Conservation (phyloP, 2,797 vertebrate species). For the Gallirallus australis region DNA sequence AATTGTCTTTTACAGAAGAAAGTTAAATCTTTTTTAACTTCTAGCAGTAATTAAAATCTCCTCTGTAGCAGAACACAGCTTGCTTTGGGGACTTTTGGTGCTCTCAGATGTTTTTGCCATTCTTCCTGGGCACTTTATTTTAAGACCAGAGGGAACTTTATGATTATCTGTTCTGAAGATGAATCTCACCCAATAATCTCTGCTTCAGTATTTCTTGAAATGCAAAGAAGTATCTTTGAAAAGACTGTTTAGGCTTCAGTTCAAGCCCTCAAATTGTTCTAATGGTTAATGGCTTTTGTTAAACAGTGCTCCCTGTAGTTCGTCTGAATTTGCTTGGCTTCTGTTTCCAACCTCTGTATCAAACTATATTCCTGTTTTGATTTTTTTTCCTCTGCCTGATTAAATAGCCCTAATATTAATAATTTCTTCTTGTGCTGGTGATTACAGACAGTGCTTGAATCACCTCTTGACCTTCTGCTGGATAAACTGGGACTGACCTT, state of each 20-base stretch:
- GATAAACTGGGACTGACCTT: conserved; percentile 34
- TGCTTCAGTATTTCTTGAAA: conserved; percentile 7
- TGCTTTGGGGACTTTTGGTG: background rate
- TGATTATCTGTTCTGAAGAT: conserved; percentile 35
- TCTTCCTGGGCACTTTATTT: background rate
- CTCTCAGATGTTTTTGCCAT: background rate
- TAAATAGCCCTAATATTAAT: background rate
- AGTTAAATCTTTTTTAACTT: background rate
- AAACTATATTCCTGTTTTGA: background rate
- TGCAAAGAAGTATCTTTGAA: background rate
- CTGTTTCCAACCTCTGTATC: background rate
- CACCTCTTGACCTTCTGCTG: conserved; percentile 4
- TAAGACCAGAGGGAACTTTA: background rate
- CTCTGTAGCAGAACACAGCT: background rate
- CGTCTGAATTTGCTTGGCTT: background rate
- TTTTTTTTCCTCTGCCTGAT: background rate
- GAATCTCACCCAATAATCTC: conserved; percentile 31
- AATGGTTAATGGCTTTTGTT: background rate
- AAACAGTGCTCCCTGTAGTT: background rate
- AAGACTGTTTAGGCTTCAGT: background rate
- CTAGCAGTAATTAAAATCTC: background rate
- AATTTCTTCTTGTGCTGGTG: background rate
- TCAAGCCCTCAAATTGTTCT: background rate
- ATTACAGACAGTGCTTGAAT: background rate
- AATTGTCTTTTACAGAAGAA: background rate